Evolutionary conservation across 2,888 invertebrate genomes (phyloP), one percentile per base, ranked within the genome.

Genomic region (Omphaloscelis lunosa): DNA sequence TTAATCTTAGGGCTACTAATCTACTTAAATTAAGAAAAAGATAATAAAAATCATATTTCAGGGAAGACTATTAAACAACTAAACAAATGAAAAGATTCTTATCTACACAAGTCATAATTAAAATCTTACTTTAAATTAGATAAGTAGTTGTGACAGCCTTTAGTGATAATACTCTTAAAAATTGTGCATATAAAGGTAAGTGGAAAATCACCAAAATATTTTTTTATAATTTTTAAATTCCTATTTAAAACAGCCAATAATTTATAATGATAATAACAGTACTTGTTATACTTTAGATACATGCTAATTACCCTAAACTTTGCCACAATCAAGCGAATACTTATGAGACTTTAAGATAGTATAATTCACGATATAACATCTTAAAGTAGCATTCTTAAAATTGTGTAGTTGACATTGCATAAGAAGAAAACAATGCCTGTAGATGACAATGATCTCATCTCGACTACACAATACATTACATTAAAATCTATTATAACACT

Each of bases 401-500:
- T 67, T 77, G 70, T 73, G 69, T 75, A 71, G 62, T 59, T 53
- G 45, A 41, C 56, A 58, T 76, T 69, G 65, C 20, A 34, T 51
- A 27, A 62, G 58, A 78, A 78, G 65, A 65, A 59, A 70, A 76
- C 79, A 68, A 63, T 68, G 61, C 74, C 78, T 80, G 78, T 80
- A 83, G 79, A 85, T 62, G 79, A 77, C 82, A 77, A 73, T 77
- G 48, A 77, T 83, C 63, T 80, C 72, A 85, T 53, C 67, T 73
- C 41, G 41, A 77, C 61, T 48, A 79, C 67, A 79, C 65, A 75
- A 61, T 87, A 77, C 20, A 73, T n/a, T 68, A 80, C 71, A 62
- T 69, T 79, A 79, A 56, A 78, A 82, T 82, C 79, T 86, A 87
- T 86, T 83, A 89, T 93, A 96, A 96, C 95, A 93, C 93, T 96